These are phyloP conservation scores for Mixornis gularis DNA, from an alignment of 2,113 vertebrate genomes.

Conservation along the genomic window DNA sequence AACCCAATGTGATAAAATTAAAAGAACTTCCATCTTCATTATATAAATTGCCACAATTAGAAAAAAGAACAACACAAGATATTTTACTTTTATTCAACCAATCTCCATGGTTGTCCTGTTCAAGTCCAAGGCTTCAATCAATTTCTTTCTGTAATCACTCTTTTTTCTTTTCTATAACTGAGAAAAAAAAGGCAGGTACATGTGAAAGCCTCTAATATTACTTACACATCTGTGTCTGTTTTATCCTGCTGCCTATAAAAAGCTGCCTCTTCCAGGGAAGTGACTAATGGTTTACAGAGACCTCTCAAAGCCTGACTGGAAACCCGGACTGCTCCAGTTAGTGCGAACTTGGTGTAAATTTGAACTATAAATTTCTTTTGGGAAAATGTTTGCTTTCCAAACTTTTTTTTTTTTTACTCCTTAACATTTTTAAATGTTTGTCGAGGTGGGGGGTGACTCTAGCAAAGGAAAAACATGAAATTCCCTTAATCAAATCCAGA, in stretches of 20 bases:
- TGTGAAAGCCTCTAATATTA: slow-evolving; percentile 52
- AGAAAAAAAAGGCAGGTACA: slow-evolving; percentile 60
- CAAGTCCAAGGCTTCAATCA: neutral
- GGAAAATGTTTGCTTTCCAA: slow-evolving; percentile 74
- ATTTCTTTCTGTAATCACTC: neutral
- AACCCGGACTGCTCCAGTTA: slow-evolving; percentile 71
- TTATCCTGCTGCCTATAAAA: slow-evolving; percentile 70
- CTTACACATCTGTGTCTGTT: slow-evolving; percentile 72
- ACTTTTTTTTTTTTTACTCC: slow-evolving; percentile 35
- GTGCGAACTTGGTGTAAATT: slow-evolving; percentile 77
- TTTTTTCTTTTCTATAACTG: neutral
- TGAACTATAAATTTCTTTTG: slow-evolving; percentile 79
- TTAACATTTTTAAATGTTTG: slow-evolving; percentile 73
- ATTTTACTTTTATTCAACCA: slow-evolving; percentile 1
- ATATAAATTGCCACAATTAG: neutral
- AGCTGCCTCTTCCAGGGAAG: slow-evolving; percentile 71
- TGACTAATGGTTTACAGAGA: slow-evolving; percentile 77
- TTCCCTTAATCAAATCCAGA: slow-evolving; percentile 77
- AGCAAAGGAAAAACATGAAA: slow-evolving; percentile 70
- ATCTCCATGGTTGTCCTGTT: neutral
- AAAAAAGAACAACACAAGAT: neutral
- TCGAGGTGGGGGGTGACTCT: slow-evolving; percentile 74
- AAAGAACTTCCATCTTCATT: neutral
- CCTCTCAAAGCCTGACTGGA: slow-evolving; percentile 63
- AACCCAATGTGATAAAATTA: neutral